Conservation (phyloP, 2,113 vertebrate genomes). For the Stegostoma tigrinum region DNA sequence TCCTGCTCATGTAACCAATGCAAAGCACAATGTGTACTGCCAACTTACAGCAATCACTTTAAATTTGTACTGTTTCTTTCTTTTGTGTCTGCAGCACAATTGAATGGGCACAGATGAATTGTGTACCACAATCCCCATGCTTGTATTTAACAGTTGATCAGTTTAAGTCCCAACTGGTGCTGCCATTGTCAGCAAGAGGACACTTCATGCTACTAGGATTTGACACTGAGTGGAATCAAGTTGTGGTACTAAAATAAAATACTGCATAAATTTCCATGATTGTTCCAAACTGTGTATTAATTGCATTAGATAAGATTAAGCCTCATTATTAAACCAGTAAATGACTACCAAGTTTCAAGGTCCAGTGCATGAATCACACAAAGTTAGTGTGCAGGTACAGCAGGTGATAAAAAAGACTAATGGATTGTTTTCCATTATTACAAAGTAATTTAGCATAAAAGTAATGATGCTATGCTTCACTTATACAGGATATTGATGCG, state of each 20-base stretch:
- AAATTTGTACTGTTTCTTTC: not conserved
- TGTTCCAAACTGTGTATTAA: not conserved
- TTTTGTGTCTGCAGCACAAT: not conserved
- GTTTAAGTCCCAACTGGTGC: not conserved
- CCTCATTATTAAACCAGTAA: not conserved
- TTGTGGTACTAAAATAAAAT: not conserved
- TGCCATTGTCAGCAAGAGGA: not conserved
- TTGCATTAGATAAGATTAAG: not conserved
- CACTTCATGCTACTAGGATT: not conserved
- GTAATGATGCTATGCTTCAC: too few species aligned
- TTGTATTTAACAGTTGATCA: not conserved
- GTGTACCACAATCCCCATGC: not conserved
- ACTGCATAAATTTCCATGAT: not conserved
- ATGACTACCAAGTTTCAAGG: not conserved
- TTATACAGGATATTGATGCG: too few species aligned
- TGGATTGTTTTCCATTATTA: too few species aligned
- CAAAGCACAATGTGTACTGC: not conserved
- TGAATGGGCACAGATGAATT: not conserved
- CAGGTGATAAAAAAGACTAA: too few species aligned
- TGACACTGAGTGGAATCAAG: not conserved
- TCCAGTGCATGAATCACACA: too few species aligned
- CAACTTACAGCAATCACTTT: not conserved
- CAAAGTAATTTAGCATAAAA: too few species aligned
- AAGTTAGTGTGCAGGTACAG: too few species aligned
- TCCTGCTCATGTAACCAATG: not conserved